These are phyloP conservation scores for Lepidochrysops patricia DNA, from an alignment of 2,888 invertebrate genomes.

Conservation along the genomic window DNA sequence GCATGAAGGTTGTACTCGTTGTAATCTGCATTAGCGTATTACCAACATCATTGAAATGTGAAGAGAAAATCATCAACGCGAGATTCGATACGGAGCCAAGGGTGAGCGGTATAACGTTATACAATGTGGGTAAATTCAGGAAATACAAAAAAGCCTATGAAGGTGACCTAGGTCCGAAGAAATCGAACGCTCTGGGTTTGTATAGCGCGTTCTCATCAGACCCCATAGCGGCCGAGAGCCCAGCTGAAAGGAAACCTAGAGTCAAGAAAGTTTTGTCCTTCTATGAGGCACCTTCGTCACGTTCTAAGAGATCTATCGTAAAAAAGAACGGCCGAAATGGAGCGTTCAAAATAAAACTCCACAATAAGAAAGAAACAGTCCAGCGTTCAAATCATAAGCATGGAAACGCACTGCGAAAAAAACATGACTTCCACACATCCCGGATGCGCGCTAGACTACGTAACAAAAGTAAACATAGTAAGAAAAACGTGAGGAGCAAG, in stretches of 20 bases:
- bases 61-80: constrained; percentile 20
- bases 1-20: constrained; percentile 22
- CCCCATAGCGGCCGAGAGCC: not conserved
- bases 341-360: not conserved
- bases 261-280: constrained; percentile 36
- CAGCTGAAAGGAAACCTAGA: constrained; percentile 32
- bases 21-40: constrained; percentile 19
- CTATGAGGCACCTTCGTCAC: constrained; percentile 16
- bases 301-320: constrained; percentile 16
- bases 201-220: constrained; percentile 42
- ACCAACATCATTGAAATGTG: constrained; percentile 20
- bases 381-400: not conserved
- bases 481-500: not conserved
- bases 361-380: not conserved
- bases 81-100: constrained; percentile 32
- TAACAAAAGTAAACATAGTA: not conserved
- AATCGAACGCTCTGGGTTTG: constrained; percentile 10
- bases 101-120: constrained; percentile 32
- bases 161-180: constrained; percentile 19
- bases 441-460: not conserved
- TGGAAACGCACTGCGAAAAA: not conserved
- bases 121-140: constrained; percentile 36
- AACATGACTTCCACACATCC: not conserved
- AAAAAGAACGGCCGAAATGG: not conserved
- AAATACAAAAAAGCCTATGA: constrained; percentile 21